phyloP scores from a whole-genome alignment of 2,888 invertebrate species.

The Pammene fasciana region DNA sequence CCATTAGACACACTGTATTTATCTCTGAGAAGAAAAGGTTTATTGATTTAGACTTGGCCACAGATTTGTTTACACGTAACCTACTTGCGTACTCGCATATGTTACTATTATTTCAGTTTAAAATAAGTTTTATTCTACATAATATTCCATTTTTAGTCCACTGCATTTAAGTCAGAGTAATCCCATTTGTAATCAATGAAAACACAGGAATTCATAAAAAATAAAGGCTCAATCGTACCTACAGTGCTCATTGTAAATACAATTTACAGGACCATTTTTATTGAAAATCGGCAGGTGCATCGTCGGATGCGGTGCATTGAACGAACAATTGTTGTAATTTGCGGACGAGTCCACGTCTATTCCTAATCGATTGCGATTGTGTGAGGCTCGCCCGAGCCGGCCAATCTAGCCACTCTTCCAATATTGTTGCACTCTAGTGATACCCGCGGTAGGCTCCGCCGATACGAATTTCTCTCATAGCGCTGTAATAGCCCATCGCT shows the following conservation, averaged over 20 bases:
- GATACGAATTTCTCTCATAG: slow-evolving; percentile 74
- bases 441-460: slow-evolving; percentile 61
- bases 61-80: slow-evolving; percentile 40
- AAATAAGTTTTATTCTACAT: too few species aligned
- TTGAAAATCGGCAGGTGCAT: slow-evolving; percentile 42
- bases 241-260: slow-evolving; percentile 5
- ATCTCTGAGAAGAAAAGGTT: slow-evolving; percentile 59
- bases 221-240: slow-evolving; percentile 12
- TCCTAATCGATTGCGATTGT: slow-evolving; percentile 75
- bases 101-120: too few species aligned
- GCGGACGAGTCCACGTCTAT: slow-evolving; percentile 61
- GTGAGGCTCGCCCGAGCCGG: slow-evolving; percentile 54
- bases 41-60: slow-evolving; percentile 64
- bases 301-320: slow-evolving; percentile 43
- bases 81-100: not conserved
- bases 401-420: slow-evolving; percentile 61
- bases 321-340: slow-evolving; percentile 70
- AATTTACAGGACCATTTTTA: slow-evolving; percentile 34
- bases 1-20: slow-evolving; percentile 67
- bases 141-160: not conserved
- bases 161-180: not conserved
- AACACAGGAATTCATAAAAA: slow-evolving; percentile 11
- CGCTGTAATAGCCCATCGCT: slow-evolving; percentile 77
- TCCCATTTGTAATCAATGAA: slow-evolving; percentile 1
- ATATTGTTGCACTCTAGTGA: slow-evolving; percentile 70